Evolutionary conservation across 2,113 vertebrate species (phyloP), one percentile per base, ranked within the genome.

Genomic region (Notechis scutatus): DNA sequence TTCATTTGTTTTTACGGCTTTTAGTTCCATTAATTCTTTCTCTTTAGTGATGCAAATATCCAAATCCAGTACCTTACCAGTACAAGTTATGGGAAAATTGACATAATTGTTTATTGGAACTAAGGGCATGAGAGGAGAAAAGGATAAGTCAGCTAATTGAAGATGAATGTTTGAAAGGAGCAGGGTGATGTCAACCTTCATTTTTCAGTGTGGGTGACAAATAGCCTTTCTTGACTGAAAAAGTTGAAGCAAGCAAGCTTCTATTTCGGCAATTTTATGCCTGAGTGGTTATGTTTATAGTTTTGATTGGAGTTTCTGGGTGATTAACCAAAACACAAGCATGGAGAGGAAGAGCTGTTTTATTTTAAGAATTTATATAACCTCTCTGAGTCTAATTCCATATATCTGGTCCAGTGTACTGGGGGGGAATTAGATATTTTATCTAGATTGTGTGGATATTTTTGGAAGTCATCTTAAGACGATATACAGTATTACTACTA

Each of bases 181-280:
- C 34, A n/a, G 69, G 88, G 85, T 85, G 69, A 90, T 81, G 26
- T 45, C 90, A 88, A 69, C 89, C 85, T 55, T 85, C 34, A 59
- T 61, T 90, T 88, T 47, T 88, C 85, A 85, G 4, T 55, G 59
- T 45, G 59, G 85, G 59, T 57, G 64, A 61, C 91, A 92, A 88
- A 69, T 39, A 21, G 94, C 57, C 94, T 0, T 0, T 5, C 90
- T 90, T 93, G 91, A 57, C 92, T 57, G 8, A 93, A 57, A 81
- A 86, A 90, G 85, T 91, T 61, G 54, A 93, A 93, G 92, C 86
- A 64, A 69, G 50, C 56, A 88, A 94, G 92, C 91, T 95, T 95
- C 93, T 92, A 57, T 95, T 95, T 90, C 96, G 94, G 94, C 96
- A 96, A 96, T 98, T 97, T 98, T 94, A 95, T 94, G 94, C 96